Base-by-base conservation (phyloP, 1,140 invertebrate species). In the Drosophila ercepeae region DNA sequence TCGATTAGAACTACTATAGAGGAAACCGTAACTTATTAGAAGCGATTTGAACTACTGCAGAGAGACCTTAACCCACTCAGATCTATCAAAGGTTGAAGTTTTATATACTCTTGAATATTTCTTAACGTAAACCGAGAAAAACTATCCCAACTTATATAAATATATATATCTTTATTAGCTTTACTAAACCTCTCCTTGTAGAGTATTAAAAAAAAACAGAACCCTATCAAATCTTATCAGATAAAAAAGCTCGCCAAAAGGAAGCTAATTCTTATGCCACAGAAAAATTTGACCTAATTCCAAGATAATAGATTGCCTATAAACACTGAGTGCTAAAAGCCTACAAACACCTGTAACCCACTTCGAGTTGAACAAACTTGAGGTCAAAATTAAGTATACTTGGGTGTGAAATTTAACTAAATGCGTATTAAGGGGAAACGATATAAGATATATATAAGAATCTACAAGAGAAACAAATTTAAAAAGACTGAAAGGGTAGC, bases 211-310 rank as follows among this genome's bases (percentile, higher is more conserved):
- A 46, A 27, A 21, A 64, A 64, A 39, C 60, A 69, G 53, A 55
- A 60, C 41, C 13, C 58, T 54, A 65, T 77, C 53, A 59, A 75
- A 78, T 78, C 79, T 83, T 75, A 83, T 83, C 79, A 71, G 55
- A 46, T 18, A 36, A 49, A 73, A 59, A 55, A 36, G 4, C 54
- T 49, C 27, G 34, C 67, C 18, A 70, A 71, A 72, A 32, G 25
- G 41, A 46, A 54, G 42, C 55, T 67, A 58, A 72, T 72, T 45
- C 50, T 32, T 58, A 36, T 71, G 44, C 21, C 45, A 27, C 48
- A 32, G 11, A 45, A 46, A 45, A 65, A 61, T 73, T 73, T 86
- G 81, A 82, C 82, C 82, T 86, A 86, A 68, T 86, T 89, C 55
- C 39, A 42, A 64, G 74, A 68, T 71, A 67, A 77, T 82, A 69